Conservation (phyloP, 2,113 vertebrate species). For the Capreolus pygargus region DNA sequence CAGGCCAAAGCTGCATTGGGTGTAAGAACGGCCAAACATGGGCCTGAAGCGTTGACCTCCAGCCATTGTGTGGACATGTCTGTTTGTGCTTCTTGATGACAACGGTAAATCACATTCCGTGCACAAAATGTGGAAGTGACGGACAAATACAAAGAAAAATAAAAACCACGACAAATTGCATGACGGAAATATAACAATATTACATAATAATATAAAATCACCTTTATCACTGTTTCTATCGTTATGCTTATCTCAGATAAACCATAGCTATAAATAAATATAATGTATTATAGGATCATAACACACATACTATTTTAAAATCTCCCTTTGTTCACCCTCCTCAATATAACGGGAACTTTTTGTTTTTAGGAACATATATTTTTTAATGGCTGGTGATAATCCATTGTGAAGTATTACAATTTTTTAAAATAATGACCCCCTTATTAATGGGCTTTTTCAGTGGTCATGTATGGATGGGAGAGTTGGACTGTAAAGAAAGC, state of each 20-base stretch:
- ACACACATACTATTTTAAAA: not conserved
- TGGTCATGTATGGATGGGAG: not conserved
- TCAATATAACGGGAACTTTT: not conserved
- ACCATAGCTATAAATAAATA: not conserved
- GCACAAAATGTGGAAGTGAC: not conserved
- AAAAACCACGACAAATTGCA: not conserved
- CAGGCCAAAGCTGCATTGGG: rapidly evolving
- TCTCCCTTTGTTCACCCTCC: not conserved
- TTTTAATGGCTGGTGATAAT: not conserved
- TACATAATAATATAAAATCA: not conserved
- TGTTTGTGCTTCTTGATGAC: not conserved
- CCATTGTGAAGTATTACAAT: not conserved
- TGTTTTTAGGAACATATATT: not conserved
- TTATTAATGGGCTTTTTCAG: not conserved
- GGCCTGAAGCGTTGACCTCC: no score
- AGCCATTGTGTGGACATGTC: not conserved
- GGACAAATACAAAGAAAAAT: not conserved
- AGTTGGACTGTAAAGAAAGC: not conserved
- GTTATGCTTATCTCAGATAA: not conserved
- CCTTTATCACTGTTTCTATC: not conserved
- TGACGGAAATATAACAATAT: not conserved
- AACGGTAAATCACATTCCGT: not conserved
- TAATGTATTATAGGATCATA: not conserved
- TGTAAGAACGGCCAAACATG: rapidly evolving
- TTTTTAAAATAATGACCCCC: not conserved